These are phyloP conservation scores for Morelia viridis DNA, from an alignment of 2,797 vertebrate genomes.

Conservation along the genomic window DNA sequence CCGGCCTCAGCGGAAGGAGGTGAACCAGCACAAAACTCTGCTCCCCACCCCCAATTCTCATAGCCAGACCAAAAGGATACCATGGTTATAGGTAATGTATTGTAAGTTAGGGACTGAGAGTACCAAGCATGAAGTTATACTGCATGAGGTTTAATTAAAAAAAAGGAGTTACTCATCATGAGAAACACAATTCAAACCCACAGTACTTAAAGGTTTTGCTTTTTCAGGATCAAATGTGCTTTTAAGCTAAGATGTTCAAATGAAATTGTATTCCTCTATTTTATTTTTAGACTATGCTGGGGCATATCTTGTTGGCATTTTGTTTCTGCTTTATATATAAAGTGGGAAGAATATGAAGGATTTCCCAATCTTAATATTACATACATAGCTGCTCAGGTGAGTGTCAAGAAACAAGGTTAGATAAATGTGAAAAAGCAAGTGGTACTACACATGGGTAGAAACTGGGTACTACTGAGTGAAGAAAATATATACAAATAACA, in stretches of 20 bases:
- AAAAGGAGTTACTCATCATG: not conserved
- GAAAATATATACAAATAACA: slow-evolving; percentile 51
- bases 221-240: not conserved
- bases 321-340: not conserved
- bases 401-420: not conserved
- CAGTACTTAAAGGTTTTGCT: not conserved
- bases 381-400: not conserved
- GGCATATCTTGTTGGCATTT: not conserved
- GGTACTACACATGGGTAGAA: not conserved
- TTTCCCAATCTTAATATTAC: not conserved
- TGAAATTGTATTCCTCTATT: not conserved
- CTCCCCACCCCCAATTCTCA: too few species aligned
- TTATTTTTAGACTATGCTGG: not conserved
- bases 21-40: too few species aligned
- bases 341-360: not conserved
- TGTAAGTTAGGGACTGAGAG: not conserved
- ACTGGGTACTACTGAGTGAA: slow-evolving; percentile 39
- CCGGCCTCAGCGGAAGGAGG: too few species aligned
- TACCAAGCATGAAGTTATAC: not conserved
- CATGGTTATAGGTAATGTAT: not conserved
- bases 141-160: not conserved
- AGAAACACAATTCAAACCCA: not conserved
- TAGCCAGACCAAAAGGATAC: too few species aligned
- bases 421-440: slow-evolving; percentile 15
- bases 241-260: not conserved